Evolutionary conservation across 2,113 vertebrate species (phyloP), one percentile per base, ranked within the genome.

Genomic region (Chinchilla lanigera): DNA sequence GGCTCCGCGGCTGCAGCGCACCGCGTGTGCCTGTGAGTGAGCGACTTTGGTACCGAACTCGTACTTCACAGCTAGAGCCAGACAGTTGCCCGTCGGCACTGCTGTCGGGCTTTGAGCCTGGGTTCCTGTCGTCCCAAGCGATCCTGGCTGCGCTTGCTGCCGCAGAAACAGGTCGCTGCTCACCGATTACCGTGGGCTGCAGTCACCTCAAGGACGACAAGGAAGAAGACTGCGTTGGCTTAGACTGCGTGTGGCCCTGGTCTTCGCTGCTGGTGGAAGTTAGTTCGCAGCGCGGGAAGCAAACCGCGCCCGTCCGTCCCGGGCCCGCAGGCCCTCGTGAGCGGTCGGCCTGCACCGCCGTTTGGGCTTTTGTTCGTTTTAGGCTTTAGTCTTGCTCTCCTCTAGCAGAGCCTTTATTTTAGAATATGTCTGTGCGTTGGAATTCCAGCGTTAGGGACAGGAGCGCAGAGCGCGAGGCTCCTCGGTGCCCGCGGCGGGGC

Each of bases 291-390:
- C 90, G 83, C 89, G 30, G 91, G 60, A 89, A 91, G 81, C 58
- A 95, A 90, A 65, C 38, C 75, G 86, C 60, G 20, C 33, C 65
- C 35, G 35, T 38, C 16, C 17, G 5, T n/a, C 67, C 7, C 16
- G 67, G 3, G 67, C 65, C 90, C 87, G 95, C 77, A 95, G 19
- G 89, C 95, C 93, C 73, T 89, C 97, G 89, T 96, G 71, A 97
- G 84, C 93, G 89, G 50, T 96, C 88, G 88, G 47, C 9, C 47
- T 50, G 9, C 47, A 50, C 47, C 47, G 9, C 47, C 47, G 47
- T 50, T 50, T 50, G 5, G 47, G 47, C 9, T 50, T 50, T 50
- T 50, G n/a, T 88, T 96, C 86, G 91, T 61, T 78, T 47, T 93
- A 89, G 38, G 58, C 65, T 56, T 86, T 86, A 77, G 81, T 44